phyloP scores from a whole-genome alignment of 2,797 vertebrate genomes.

The Novumbra hubbsi region DNA sequence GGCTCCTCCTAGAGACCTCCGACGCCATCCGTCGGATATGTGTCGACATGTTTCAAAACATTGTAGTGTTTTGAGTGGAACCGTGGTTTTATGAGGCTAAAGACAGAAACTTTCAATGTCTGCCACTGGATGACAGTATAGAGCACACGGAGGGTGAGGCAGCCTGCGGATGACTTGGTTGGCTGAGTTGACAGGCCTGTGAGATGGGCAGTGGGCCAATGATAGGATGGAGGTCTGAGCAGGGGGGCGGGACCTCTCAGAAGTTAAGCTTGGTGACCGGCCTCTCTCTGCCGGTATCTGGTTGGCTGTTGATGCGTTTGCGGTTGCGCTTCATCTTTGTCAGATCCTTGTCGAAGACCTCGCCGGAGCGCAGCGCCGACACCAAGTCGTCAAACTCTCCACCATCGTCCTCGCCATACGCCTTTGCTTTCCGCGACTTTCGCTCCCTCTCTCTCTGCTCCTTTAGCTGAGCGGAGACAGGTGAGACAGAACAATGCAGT shows the following conservation, averaged over 20 bases:
- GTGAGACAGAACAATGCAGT: background rate
- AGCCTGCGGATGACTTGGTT: background rate
- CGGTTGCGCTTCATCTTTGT: slow-evolving; percentile 98
- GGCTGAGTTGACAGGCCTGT: background rate
- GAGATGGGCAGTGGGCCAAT: background rate
- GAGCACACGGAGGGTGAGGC: background rate
- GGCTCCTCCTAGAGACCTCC: background rate
- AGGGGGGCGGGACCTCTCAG: slow-evolving; percentile 57
- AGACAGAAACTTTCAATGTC: background rate
- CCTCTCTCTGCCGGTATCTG: slow-evolving; percentile 87
- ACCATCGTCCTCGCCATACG: slow-evolving; percentile 87
- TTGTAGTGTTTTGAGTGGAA: background rate
- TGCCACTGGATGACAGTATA: slow-evolving; percentile 1
- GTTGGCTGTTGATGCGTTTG: slow-evolving; percentile 90
- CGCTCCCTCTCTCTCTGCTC: slow-evolving; percentile 94
- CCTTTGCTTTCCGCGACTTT: slow-evolving; percentile 89
- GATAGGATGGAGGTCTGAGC: background rate
- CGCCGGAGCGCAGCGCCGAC: slow-evolving; percentile 92
- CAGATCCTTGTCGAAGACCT: slow-evolving; percentile 98
- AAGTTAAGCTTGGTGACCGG: slow-evolving; percentile 96
- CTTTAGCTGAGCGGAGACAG: slow-evolving; percentile 79
- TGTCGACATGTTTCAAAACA: background rate
- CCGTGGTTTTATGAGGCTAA: background rate
- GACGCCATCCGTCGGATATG: background rate
- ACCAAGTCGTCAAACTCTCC: slow-evolving; percentile 96